Conservation (phyloP, 1,140 invertebrate species). For the Heliothis virescens region DNA sequence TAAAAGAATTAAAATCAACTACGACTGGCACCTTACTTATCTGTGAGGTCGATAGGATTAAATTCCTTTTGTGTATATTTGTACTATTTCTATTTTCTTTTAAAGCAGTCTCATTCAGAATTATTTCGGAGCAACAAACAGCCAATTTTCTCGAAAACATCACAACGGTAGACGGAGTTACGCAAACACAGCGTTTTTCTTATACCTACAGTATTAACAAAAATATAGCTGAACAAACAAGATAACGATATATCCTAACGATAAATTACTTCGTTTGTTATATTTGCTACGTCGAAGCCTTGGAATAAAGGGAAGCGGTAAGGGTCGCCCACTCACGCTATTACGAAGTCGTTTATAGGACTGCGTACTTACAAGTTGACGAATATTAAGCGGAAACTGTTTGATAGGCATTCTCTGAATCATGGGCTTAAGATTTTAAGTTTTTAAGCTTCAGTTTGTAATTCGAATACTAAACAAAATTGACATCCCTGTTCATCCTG, state of each 20-base stretch:
- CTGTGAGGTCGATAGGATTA: neutral
- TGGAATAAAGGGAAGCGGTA: conserved; percentile 29
- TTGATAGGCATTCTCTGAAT: neutral
- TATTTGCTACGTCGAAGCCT: conserved; percentile 34
- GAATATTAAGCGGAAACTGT: conserved; percentile 18
- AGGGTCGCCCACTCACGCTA: conserved; percentile 20
- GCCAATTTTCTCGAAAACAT: conserved; percentile 23
- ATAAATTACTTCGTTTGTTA: conserved; percentile 43
- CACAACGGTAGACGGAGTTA: conserved; percentile 19
- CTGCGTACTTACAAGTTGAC: conserved; percentile 16
- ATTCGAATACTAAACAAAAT: no score
- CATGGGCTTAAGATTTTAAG: neutral
- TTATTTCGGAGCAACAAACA: conserved; percentile 16
- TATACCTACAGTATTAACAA: conserved; percentile 34
- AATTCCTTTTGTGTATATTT: conserved; percentile 1
- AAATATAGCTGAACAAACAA: conserved; percentile 46
- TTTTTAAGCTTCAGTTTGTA: no score
- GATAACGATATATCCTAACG: conserved; percentile 43
- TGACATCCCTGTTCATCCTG: no score
- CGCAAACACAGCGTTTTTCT: conserved; percentile 34
- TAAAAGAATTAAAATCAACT: no score
- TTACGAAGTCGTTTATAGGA: conserved; percentile 29
- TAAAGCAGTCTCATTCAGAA: conserved; percentile 25
- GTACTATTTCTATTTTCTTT: conserved; percentile 30
- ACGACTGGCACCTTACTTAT: neutral